Evolutionary conservation across 2,888 invertebrate species (phyloP).

Genomic region (Lapara coniferarum): DNA sequence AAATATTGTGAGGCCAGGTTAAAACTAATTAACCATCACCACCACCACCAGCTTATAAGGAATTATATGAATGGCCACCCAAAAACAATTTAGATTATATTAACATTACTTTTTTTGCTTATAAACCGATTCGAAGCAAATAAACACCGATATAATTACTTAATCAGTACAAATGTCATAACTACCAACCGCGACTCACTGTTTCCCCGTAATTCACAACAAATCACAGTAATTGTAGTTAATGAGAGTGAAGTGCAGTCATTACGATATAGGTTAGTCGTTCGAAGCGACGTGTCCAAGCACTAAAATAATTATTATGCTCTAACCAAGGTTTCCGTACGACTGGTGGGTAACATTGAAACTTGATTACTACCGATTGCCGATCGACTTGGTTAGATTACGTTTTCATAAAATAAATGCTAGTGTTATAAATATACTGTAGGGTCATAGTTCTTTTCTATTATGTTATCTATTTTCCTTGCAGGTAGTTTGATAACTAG

Average conservation of each 20-base stretch:
- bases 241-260: background rate
- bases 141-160: too few species aligned
- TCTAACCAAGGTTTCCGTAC: constrained; percentile 44
- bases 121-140: background rate
- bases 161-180: background rate
- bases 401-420: constrained; percentile 7
- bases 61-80: too few species aligned
- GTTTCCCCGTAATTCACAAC: background rate
- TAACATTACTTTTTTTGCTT: background rate
- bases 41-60: too few species aligned
- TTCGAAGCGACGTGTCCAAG: constrained; percentile 35
- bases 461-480: too few species aligned
- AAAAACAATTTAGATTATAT: too few species aligned
- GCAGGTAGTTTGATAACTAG: too few species aligned
- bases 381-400: background rate
- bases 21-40: too few species aligned
- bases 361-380: background rate
- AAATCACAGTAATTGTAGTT: constrained; percentile 3
- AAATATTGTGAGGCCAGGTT: too few species aligned
- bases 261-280: constrained; percentile 3
- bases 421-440: too few species aligned
- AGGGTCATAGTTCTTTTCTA: too few species aligned
- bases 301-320: constrained; percentile 49
- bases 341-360: constrained; percentile 11
- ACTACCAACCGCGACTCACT: background rate